phyloP scores from a whole-genome alignment of 23 tunicate species.

The Halocynthia aurantium region DNA sequence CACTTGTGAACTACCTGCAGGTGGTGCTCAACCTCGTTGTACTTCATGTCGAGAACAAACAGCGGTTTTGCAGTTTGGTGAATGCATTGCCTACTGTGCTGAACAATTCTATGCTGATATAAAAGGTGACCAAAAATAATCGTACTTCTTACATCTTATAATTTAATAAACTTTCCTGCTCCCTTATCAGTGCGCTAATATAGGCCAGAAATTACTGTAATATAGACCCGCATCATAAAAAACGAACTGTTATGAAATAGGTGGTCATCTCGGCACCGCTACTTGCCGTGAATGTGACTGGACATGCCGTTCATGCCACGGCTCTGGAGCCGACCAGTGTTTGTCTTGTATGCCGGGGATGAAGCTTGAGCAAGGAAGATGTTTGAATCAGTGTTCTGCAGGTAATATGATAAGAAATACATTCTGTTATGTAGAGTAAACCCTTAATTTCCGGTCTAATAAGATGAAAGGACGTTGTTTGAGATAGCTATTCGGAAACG shows the following conservation, averaged over 20 bases:
- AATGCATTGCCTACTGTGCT: constrained; percentile 54
- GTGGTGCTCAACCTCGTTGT: constrained; percentile 35
- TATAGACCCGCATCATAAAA: background rate
- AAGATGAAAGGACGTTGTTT: too few species aligned
- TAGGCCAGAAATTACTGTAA: too few species aligned
- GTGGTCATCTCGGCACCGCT: constrained; percentile 24
- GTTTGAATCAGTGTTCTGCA: constrained; percentile 54
- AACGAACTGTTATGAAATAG: background rate
- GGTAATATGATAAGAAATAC: constrained; percentile 19
- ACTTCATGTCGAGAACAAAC: constrained; percentile 54
- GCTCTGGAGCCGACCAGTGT: constrained; percentile 51
- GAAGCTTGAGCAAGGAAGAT: constrained; percentile 54
- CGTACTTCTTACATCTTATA: too few species aligned
- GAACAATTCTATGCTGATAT: constrained; percentile 66
- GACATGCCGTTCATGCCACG: constrained; percentile 72
- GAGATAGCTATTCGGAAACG: too few species aligned
- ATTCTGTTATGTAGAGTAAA: too few species aligned
- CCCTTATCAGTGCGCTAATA: too few species aligned
- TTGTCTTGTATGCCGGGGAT: constrained; percentile 70
- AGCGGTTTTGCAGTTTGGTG: constrained; percentile 77
- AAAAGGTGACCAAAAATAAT: constrained; percentile 16
- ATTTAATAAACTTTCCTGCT: too few species aligned
- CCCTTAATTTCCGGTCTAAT: too few species aligned
- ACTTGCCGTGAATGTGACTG: constrained; percentile 84
- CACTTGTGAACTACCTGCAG: constrained; percentile 27